Percentiles rank a stretch among this genome's conserved stretches.
These are phyloP conservation scores for Geotrypetes seraphini DNA, from an alignment of 2,797 vertebrate species.

Conservation along the genomic window DNA sequence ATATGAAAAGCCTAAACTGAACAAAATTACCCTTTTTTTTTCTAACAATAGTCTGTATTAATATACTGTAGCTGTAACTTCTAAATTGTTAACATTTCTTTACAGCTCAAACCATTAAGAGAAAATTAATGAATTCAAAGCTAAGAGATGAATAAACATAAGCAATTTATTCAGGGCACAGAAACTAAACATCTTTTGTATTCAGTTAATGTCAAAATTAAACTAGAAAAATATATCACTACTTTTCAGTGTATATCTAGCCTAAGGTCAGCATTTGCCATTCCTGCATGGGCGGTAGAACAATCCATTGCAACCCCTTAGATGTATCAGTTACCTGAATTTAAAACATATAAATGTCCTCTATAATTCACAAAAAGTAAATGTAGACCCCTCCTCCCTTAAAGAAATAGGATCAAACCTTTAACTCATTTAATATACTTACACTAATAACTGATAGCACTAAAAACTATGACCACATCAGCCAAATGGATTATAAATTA, in stretches of 20 bases:
- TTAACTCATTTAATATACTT: constrained; percentile 85
- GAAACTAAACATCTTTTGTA: constrained; percentile 41
- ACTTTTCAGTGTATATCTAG: constrained; percentile 19
- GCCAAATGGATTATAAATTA: constrained; percentile 99
- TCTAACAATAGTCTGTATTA: not conserved
- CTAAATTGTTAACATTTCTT: constrained; percentile 18
- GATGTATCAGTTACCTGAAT: constrained; percentile 61
- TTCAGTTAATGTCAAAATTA: constrained; percentile 39
- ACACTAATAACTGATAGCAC: constrained; percentile 93
- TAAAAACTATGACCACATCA: constrained; percentile 94
- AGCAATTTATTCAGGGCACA: constrained; percentile 42
- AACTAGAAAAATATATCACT: constrained; percentile 46
- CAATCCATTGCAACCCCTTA: constrained; percentile 40
- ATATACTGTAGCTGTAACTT: constrained; percentile 13
- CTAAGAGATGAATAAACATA: constrained; percentile 21
- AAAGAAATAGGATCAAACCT: constrained; percentile 71
- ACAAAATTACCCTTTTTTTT: not conserved
- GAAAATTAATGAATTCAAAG: constrained; percentile 34
- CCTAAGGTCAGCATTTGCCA: constrained; percentile 47
- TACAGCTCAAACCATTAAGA: constrained; percentile 16
- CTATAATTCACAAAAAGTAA: constrained; percentile 86
- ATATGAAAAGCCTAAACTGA: not conserved
- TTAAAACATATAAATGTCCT: constrained; percentile 76
- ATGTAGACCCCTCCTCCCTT: constrained; percentile 48
- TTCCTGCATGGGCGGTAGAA: constrained; percentile 48